Conservation (phyloP, 2,113 vertebrate species). For the Tychaedon coryphoeus region DNA sequence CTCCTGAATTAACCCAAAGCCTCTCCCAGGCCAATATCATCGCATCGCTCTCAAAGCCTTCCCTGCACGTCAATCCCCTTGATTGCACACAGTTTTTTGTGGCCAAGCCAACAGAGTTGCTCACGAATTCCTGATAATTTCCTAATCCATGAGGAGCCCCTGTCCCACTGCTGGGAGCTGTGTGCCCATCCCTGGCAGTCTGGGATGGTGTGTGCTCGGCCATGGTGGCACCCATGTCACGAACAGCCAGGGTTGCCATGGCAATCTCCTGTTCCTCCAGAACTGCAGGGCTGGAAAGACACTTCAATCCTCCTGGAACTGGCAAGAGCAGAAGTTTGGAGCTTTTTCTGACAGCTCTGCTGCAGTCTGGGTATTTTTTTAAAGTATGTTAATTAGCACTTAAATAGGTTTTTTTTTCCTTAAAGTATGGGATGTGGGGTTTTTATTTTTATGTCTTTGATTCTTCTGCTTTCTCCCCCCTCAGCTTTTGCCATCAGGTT, state of each 20-base stretch:
- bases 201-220: background rate
- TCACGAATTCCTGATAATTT: background rate
- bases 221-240: constrained; percentile 46
- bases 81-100: background rate
- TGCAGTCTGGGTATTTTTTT: constrained; percentile 58
- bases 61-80: background rate
- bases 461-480: constrained; percentile 42
- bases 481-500: constrained; percentile 46
- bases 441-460: constrained; percentile 55
- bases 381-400: constrained; percentile 64
- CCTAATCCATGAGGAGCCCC: rapidly evolving
- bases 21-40: background rate
- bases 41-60: background rate
- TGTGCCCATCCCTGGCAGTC: background rate
- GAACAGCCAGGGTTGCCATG: constrained; percentile 58
- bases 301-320: constrained; percentile 53
- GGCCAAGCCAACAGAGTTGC: background rate
- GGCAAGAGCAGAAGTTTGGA: constrained; percentile 54
- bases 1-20: background rate
- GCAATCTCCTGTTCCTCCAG: background rate
- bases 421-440: constrained; percentile 24
- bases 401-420: constrained; percentile 5
- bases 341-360: constrained; percentile 64
- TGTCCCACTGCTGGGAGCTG: background rate
- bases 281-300: constrained; percentile 37